These are phyloP conservation scores for Apogon hyalosoma DNA, from an alignment of 2,797 vertebrate genomes.

Conservation along the genomic window DNA sequence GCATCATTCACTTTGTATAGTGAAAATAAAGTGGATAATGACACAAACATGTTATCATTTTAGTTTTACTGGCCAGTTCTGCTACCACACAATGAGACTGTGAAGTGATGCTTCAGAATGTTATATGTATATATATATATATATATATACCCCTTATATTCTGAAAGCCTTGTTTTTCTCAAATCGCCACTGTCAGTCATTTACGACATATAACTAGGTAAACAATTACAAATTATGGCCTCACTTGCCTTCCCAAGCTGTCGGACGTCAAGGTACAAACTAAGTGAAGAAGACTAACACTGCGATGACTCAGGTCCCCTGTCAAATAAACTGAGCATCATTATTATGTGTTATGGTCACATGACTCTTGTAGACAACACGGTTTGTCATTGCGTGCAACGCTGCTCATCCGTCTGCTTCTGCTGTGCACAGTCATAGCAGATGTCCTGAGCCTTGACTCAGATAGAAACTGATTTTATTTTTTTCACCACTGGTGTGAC, in stretches of 20 bases:
- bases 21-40: not conserved
- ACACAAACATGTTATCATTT: not conserved
- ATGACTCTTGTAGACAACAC: conserved; percentile 25
- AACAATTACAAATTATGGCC: conserved; percentile 44
- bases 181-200: conserved; percentile 11
- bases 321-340: conserved; percentile 3
- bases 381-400: conserved; percentile 18
- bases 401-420: conserved; percentile 26
- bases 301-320: conserved; percentile 2
- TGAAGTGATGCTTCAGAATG: conserved; percentile 8
- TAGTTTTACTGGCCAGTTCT: not conserved
- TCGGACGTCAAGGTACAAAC: conserved; percentile 10
- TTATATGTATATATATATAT: no score
- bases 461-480: not conserved
- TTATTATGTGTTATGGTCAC: conserved; percentile 7
- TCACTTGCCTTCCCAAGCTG: conserved; percentile 39
- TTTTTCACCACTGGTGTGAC: conserved; percentile 33
- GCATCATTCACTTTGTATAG: not conserved
- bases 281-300: conserved; percentile 5
- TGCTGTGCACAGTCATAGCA: conserved; percentile 21
- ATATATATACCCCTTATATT: not conserved
- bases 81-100: not conserved
- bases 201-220: conserved; percentile 28
- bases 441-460: conserved; percentile 13
- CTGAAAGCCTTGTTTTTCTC: conserved; percentile 15